Evolutionary conservation across 1,140 invertebrate genomes (phyloP).

Genomic region (Helicoverpa armigera): DNA sequence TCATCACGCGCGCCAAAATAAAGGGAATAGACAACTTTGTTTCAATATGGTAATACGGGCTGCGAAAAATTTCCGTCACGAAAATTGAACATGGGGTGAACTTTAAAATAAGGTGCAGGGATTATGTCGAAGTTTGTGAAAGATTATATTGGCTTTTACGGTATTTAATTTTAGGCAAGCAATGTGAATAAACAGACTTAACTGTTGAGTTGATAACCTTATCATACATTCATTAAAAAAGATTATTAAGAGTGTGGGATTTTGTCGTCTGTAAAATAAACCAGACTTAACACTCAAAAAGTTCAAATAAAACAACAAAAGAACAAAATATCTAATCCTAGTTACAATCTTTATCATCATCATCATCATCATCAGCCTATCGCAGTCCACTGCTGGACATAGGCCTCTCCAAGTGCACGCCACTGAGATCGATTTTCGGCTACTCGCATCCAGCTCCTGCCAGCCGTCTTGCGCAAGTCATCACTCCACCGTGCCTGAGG

Average conservation of each 20-base stretch:
- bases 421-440: no score
- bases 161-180: background rate
- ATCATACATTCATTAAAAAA: background rate
- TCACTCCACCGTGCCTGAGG: no score
- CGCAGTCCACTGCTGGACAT: no score
- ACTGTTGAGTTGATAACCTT: background rate
- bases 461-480: no score
- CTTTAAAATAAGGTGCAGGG: background rate
- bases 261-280: background rate
- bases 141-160: background rate
- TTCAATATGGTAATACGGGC: constrained; percentile 24
- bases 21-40: constrained; percentile 38
- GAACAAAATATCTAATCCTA: background rate
- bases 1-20: constrained; percentile 28
- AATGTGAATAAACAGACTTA: background rate
- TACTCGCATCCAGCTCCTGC: no score
- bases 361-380: no score
- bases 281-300: background rate
- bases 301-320: background rate
- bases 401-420: no score
- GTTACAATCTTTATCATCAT: constrained; percentile 14
- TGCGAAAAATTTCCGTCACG: background rate
- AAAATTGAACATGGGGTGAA: constrained; percentile 2
- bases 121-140: background rate
- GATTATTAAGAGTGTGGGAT: no score